phyloP scores from a whole-genome alignment of 2,797 vertebrate species.

The Gymnothorax reevesii region DNA sequence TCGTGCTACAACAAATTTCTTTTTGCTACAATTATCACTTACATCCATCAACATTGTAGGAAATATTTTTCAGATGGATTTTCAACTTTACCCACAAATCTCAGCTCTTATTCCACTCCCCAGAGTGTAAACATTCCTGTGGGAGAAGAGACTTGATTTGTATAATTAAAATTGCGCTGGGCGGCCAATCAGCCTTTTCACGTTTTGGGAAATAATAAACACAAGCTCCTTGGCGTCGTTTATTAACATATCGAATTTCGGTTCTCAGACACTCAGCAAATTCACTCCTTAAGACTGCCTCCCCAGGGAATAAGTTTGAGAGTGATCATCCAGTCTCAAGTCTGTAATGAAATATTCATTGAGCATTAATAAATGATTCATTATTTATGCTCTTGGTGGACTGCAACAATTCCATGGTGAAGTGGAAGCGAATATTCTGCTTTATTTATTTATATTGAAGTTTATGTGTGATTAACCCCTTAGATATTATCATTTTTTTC shows the following conservation, averaged over 20 bases:
- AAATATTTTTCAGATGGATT: neutral
- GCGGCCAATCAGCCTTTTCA: slow-evolving; percentile 53
- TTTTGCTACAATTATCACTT: neutral
- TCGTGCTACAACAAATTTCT: neutral
- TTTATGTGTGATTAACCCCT: neutral
- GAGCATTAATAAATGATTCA: slow-evolving; percentile 48
- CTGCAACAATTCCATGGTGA: neutral
- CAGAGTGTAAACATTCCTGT: neutral
- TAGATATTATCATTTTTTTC: neutral
- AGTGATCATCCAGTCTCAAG: slow-evolving; percentile 49
- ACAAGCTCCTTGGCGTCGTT: slow-evolving; percentile 44
- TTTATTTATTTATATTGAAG: neutral
- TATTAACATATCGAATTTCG: slow-evolving; percentile 51
- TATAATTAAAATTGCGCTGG: slow-evolving; percentile 63
- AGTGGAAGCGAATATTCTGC: neutral
- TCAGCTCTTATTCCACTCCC: neutral
- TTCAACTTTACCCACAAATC: neutral
- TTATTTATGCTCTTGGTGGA: slow-evolving; percentile 17
- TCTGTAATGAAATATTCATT: slow-evolving; percentile 53
- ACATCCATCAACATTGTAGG: neutral
- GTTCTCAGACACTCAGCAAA: slow-evolving; percentile 54
- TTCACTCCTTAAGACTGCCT: slow-evolving; percentile 48
- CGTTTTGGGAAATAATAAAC: slow-evolving; percentile 58
- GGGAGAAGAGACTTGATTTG: slow-evolving; percentile 49
- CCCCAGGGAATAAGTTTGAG: slow-evolving; percentile 37